Percentiles rank a stretch among this genome's conserved stretches.
Conservation (phyloP, 2,888 invertebrate genomes). For the Acronicta psi region DNA sequence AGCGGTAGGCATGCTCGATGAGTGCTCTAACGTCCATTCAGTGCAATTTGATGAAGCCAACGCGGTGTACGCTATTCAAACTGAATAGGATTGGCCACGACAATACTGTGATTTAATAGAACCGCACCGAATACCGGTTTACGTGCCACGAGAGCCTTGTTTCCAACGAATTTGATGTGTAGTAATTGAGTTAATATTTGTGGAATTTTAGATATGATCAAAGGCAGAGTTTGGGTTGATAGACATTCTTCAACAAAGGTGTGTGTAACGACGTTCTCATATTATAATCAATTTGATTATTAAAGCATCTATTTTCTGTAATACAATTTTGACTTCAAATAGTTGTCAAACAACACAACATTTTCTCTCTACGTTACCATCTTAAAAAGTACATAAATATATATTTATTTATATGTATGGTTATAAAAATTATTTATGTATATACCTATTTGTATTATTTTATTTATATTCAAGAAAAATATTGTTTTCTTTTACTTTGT, state of each 20-base stretch:
- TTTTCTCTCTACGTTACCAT: too few relatives aligned
- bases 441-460: too few relatives aligned
- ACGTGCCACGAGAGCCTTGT: conserved; percentile 42
- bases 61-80: conserved; percentile 79
- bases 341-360: conserved; percentile 20
- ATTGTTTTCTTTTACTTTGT: too few relatives aligned
- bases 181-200: conserved; percentile 52
- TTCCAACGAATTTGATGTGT: conserved; percentile 54
- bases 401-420: too few relatives aligned
- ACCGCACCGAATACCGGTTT: conserved; percentile 72
- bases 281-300: conserved; percentile 34
- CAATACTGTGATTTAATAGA: conserved; percentile 84
- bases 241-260: conserved; percentile 41
- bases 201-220: conserved; percentile 54
- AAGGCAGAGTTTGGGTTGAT: conserved; percentile 43
- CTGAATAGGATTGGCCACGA: conserved; percentile 82
- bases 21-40: conserved; percentile 86
- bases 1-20: conserved; percentile 76
- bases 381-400: too few relatives aligned
- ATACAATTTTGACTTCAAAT: conserved; percentile 9
- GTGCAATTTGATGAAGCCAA: conserved; percentile 87
- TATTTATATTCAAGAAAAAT: too few relatives aligned
- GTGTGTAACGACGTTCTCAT: conserved; percentile 34
- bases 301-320: conserved; percentile 18
- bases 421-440: too few relatives aligned